phyloP scores from a whole-genome alignment of 2,888 invertebrate genomes.

The Minunthozetes semirufus region DNA sequence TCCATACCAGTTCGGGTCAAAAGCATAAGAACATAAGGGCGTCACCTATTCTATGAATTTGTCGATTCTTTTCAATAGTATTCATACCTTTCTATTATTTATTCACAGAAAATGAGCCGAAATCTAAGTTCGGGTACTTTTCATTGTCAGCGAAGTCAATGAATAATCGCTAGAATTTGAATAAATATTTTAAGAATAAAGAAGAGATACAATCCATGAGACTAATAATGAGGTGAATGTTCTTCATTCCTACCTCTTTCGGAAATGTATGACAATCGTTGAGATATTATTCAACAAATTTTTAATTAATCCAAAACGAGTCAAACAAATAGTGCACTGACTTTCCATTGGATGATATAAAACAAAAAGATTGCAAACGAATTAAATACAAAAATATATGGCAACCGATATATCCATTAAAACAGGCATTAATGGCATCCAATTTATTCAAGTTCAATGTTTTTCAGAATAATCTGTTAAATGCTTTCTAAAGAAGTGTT shows the following conservation, averaged over 20 bases:
- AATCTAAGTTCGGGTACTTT: background rate
- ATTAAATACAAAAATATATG: background rate
- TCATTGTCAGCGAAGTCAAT: slow-evolving; percentile 3
- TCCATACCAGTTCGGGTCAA: background rate
- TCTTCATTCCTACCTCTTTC: background rate
- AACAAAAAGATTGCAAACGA: background rate
- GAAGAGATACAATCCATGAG: background rate
- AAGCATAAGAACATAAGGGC: background rate
- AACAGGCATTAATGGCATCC: background rate
- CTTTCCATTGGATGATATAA: background rate
- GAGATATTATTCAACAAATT: background rate
- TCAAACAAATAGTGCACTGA: background rate
- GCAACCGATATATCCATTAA: background rate
- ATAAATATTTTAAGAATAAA: background rate
- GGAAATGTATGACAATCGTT: background rate
- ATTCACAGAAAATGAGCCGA: background rate
- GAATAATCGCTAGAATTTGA: background rate
- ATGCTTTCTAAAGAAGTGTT: background rate
- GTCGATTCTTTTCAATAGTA: background rate
- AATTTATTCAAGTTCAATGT: background rate
- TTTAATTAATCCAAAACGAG: background rate
- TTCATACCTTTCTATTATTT: slow-evolving; percentile 1
- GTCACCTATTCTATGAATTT: background rate
- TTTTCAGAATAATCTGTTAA: background rate
- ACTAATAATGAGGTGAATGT: background rate